phyloP scores from a whole-genome alignment of 2,797 vertebrate genomes.

The Periparus ater region DNA sequence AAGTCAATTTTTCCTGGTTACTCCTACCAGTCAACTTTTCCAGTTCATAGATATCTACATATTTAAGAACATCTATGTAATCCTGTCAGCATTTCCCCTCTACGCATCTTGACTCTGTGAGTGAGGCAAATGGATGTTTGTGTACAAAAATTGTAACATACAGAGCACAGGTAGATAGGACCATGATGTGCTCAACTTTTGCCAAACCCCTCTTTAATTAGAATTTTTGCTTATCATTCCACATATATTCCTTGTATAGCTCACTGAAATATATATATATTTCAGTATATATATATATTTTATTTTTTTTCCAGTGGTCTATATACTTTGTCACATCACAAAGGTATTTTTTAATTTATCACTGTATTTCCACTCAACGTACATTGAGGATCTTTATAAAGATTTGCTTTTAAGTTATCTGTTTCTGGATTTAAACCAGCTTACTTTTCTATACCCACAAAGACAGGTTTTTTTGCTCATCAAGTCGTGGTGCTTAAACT shows the following conservation, averaged over 20 bases:
- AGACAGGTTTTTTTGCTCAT: accelerated
- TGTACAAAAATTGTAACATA: accelerated
- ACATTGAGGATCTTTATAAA: neutral
- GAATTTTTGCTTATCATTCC: neutral
- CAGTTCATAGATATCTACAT: neutral
- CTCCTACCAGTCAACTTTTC: neutral
- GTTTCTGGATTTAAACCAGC: neutral
- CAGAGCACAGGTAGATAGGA: neutral
- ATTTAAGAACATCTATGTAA: neutral
- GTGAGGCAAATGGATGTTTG: neutral
- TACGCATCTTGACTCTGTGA: neutral
- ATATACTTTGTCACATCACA: accelerated
- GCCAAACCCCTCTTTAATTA: neutral
- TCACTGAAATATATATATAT: neutral
- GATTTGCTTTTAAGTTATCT: neutral
- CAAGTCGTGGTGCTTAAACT: neutral
- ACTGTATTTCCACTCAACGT: neutral
- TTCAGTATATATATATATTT: neutral
- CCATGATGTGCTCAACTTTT: accelerated
- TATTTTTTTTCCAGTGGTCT: too few relatives aligned
- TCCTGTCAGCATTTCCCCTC: neutral
- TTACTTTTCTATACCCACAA: neutral
- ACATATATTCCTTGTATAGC: neutral
- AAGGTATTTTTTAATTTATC: neutral
- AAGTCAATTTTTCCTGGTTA: neutral